Evolutionary conservation across 2,888 invertebrate genomes (phyloP), one percentile per base, ranked within the genome.

Genomic region (Trachelus iudaicus): DNA sequence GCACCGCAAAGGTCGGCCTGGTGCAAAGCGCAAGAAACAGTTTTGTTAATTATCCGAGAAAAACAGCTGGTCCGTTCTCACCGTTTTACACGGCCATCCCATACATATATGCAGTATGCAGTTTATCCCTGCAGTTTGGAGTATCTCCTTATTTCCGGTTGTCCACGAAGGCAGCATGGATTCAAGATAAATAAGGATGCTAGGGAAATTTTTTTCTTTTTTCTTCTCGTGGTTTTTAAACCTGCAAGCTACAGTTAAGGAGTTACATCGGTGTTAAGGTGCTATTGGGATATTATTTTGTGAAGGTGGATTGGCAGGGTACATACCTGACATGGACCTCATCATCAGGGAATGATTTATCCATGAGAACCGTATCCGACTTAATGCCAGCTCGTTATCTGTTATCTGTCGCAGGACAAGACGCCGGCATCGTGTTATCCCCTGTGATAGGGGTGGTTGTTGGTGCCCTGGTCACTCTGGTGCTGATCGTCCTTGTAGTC

Each of bases 361-460:
- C 56, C 56, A 56, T 56, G 56, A 56, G 56, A 9, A 56, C 56
- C 9, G 23, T 23, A 56, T 56, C 23, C 56, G 56, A 56, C 56
- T 56, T 56, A 23, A 56, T 56, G 34, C 40, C 71, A 33, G 37
- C 76, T 81, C 23, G 56, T 56, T 56, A 9, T 56, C 23, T 56
- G 23, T 56, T 56, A 56, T 84, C 80, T 80, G 80, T 90, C 89
- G 34, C 91, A 94, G 94, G 94, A 71, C 92, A 93, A 78, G 93
- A 94, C 83, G 93, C 93, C 1, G 93, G 93, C 37, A 89, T 94
- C 77, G 92, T 92, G 11, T 89, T 94, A 75, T 94, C 94, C 0
- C 94, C 94, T 1, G 87, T 94, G 75, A 89, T 94, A 73, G 94
- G 94, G 1, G 92, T 94, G 68, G 89, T 93, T 31, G 92, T 93